Conservation (phyloP, 2,888 invertebrate genomes). For the Tachina lurida region DNA sequence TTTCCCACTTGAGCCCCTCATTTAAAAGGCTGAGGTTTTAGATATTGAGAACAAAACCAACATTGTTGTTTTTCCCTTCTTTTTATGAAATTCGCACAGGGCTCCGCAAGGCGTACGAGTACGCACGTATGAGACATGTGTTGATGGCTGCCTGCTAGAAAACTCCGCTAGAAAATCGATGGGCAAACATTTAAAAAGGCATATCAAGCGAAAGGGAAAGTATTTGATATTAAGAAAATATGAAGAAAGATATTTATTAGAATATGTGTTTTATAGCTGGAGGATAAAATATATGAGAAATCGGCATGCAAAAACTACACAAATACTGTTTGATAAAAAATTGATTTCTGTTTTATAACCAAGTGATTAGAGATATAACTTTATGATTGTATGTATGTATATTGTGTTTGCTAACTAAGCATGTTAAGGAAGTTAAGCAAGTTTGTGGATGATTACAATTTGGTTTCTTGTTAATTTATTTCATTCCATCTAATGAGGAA, state of each 20-base stretch:
- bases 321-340: neutral
- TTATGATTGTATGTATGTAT: neutral
- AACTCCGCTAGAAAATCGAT: neutral
- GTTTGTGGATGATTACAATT: constrained; percentile 4
- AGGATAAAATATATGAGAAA: neutral
- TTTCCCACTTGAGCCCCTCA: constrained; percentile 34
- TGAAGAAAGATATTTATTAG: neutral
- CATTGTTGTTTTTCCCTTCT: constrained; percentile 42
- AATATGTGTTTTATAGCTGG: neutral
- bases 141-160: neutral
- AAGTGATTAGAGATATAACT: neutral
- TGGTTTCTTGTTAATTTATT: constrained; percentile 2
- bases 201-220: neutral
- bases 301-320: neutral
- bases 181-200: neutral
- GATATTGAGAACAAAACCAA: constrained; percentile 32
- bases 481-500: neutral
- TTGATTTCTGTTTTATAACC: neutral
- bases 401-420: neutral
- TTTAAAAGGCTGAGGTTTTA: constrained; percentile 40
- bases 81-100: constrained; percentile 33
- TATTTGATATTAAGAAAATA: neutral
- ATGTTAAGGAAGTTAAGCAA: neutral
- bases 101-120: neutral
- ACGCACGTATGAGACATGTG: neutral